Base-by-base conservation (phyloP, 2,888 invertebrate genomes). In the Chrysolina americana region DNA sequence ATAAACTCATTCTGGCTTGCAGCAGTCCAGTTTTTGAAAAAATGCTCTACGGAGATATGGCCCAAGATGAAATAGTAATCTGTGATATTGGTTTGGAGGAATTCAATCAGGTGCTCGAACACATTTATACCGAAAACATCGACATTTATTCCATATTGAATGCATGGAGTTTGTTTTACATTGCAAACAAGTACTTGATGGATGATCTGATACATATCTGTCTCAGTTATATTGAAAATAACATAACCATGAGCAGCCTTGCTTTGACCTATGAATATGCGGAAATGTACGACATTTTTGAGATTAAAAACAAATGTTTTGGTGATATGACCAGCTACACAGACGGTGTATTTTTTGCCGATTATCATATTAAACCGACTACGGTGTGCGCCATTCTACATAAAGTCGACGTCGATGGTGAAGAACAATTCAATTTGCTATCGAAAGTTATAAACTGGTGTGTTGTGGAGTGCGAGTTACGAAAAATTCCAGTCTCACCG, bases 21-120 rank as follows among this genome's bases (percentile, higher is more conserved):
- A 90, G 90, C 80, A 93, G 93, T 84, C 92, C 92, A 9, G 93
- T 93, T 47, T 93, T 93, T 88, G 92, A 92, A 86, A 92, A 91
- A 36, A 92, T 93, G 92, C 90, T 93, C 77, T 93, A 90, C 86
- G 93, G 93, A 0, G 90, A 91, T 15, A 82, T 93, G 81, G 90
- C 92, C 10, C 75, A 81, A 23, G 88, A 89, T 78, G 90, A 91
- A 73, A 83, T 86, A 72, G 90, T 92, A 74, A 83, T 86, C 65
- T 89, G 92, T 73, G 93, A 93, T 83, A 91, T 92, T 74, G 89
- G 90, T 80, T 89, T 91, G 36, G 89, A 89, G 69, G 90, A 91
- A 78, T 93, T 93, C 86, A 90, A 91, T 83, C 88, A 91, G 75
- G 86, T 92, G 79, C 86, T 93, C 0, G 90, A 91, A 81, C 92